Evolutionary conservation across 2,888 invertebrate genomes (phyloP).

Genomic region (Ophioninae sp.): DNA sequence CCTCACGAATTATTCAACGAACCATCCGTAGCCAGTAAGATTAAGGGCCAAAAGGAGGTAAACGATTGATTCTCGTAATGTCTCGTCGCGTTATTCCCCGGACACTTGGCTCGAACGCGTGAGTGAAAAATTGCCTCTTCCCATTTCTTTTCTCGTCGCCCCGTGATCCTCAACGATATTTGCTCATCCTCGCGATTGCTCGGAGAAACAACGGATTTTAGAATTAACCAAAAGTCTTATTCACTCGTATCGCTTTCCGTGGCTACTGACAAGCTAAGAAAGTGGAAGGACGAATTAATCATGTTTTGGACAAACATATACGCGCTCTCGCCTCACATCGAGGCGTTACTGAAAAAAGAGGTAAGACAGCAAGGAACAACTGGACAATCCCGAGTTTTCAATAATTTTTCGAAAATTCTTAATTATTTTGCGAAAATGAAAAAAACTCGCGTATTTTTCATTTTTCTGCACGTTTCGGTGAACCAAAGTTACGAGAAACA

Average conservation of each 20-base stretch:
- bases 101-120: background rate
- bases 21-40: slow-evolving; percentile 1
- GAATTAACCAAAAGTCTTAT: slow-evolving; percentile 53
- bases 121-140: background rate
- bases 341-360: slow-evolving; percentile 89
- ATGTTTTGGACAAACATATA: slow-evolving; percentile 94
- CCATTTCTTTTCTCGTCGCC: slow-evolving; percentile 13
- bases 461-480: too few species aligned
- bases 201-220: slow-evolving; percentile 29
- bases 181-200: background rate
- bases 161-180: slow-evolving; percentile 10
- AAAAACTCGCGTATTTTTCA: too few species aligned
- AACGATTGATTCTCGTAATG: slow-evolving; percentile 39
- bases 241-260: slow-evolving; percentile 50
- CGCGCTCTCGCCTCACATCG: slow-evolving; percentile 88
- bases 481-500: too few species aligned
- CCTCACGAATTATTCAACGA: slow-evolving; percentile 13
- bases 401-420: background rate
- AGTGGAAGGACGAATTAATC: slow-evolving; percentile 74
- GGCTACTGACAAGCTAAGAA: slow-evolving; percentile 59
- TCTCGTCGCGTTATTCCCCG: slow-evolving; percentile 29
- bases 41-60: slow-evolving; percentile 2
- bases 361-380: slow-evolving; percentile 80
- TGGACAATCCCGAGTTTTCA: background rate
- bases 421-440: background rate